A percentile compares a stretch with the other conserved stretches of the same genome.
Conservation (phyloP, 2,888 invertebrate species). For the Autographa gamma region DNA sequence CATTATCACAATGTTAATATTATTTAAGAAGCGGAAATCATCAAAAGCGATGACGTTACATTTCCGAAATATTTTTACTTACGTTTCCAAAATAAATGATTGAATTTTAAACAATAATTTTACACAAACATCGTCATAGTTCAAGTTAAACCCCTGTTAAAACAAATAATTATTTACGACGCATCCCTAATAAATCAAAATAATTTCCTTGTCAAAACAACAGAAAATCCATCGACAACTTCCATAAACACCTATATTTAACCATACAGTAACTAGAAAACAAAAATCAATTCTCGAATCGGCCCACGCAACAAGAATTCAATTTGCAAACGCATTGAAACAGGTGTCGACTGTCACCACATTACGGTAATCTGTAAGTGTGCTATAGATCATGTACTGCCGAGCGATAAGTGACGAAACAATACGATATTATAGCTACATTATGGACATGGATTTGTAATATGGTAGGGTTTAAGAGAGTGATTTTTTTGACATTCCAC, state of each 20-base stretch:
- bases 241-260: neutral
- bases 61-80: too few species aligned
- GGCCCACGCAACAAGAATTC: neutral
- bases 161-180: too few species aligned
- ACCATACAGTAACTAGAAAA: neutral
- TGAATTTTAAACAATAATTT: too few species aligned
- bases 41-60: too few species aligned
- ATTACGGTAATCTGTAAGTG: constrained; percentile 28
- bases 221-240: too few species aligned
- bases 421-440: constrained; percentile 37
- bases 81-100: too few species aligned
- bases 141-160: too few species aligned
- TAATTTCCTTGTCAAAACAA: too few species aligned
- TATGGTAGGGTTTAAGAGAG: neutral
- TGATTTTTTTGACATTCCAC: neutral
- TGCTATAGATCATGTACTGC: constrained; percentile 38
- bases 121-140: too few species aligned
- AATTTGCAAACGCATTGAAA: constrained; percentile 1
- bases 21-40: too few species aligned
- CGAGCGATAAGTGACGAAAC: constrained; percentile 33
- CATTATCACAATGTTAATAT: too few species aligned
- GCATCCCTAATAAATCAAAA: too few species aligned
- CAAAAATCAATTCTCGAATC: neutral
- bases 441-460: constrained; percentile 27
- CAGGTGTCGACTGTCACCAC: constrained; percentile 29